These are phyloP conservation scores for Acrossocheilus wenchowensis DNA, from an alignment of 2,797 vertebrate genomes.

Conservation along the genomic window DNA sequence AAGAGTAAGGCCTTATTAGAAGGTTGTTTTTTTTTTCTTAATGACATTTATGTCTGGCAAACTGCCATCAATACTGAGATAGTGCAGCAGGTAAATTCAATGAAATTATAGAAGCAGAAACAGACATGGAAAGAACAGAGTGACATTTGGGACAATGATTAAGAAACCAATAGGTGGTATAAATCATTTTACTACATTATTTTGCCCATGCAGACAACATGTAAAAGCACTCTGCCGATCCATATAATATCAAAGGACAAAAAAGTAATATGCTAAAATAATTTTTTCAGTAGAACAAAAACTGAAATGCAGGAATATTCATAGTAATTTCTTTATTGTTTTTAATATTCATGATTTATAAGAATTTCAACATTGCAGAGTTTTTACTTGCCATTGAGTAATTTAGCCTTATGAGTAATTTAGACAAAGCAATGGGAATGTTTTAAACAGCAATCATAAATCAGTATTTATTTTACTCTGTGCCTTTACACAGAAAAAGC, in stretches of 20 bases:
- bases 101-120: background rate
- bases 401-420: background rate
- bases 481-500: background rate
- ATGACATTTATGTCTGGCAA: background rate
- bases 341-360: background rate
- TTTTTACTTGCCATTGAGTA: background rate
- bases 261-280: background rate
- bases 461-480: background rate
- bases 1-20: slow-evolving; percentile 11
- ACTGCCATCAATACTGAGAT: slow-evolving; percentile 1
- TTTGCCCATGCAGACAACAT: background rate
- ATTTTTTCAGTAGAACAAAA: background rate
- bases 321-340: background rate
- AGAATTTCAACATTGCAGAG: background rate
- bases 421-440: background rate
- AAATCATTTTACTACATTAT: background rate
- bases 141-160: background rate
- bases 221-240: background rate
- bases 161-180: background rate
- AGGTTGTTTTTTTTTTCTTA: background rate
- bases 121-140: background rate
- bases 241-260: background rate
- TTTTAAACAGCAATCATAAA: background rate
- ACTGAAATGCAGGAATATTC: background rate
- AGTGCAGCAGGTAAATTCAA: background rate